Percentiles rank a stretch among this genome's conserved stretches.
Evolutionary conservation across 2,113 vertebrate genomes (phyloP).

Genomic region (Cettia cetti): DNA sequence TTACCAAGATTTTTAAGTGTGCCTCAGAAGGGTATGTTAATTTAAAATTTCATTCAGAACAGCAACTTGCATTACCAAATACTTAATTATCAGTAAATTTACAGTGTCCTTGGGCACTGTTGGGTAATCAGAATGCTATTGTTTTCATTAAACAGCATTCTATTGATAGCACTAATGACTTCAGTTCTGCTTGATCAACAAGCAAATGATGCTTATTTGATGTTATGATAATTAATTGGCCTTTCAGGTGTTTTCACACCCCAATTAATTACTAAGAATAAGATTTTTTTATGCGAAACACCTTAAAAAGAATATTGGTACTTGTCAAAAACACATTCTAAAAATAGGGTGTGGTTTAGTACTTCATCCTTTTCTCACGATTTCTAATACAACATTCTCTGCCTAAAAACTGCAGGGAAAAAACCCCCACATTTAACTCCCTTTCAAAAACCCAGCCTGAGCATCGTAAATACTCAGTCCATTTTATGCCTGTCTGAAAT

Average conservation of each 20-base stretch:
- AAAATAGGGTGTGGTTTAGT: neutral
- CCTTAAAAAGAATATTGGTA: neutral
- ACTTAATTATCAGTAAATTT: slow-evolving; percentile 53
- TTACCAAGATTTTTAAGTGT: neutral
- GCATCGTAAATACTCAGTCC: neutral
- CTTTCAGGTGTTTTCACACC: slow-evolving; percentile 36
- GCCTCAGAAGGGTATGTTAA: neutral
- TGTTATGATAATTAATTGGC: slow-evolving; percentile 34
- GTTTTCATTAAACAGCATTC: slow-evolving; percentile 49
- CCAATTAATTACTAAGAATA: neutral
- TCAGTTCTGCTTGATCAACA: slow-evolving; percentile 60
- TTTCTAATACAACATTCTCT: neutral
- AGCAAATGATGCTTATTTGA: slow-evolving; percentile 38
- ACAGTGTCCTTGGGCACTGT: slow-evolving; percentile 25
- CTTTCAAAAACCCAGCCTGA: neutral
- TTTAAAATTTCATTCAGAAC: slow-evolving; percentile 13
- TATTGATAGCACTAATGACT: slow-evolving; percentile 40
- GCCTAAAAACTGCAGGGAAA: neutral
- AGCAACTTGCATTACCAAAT: neutral
- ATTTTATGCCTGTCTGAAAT: neutral
- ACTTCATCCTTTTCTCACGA: neutral
- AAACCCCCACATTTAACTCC: neutral
- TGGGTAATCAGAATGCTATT: slow-evolving; percentile 33
- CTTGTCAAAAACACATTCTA: neutral
- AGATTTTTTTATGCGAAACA: neutral